Base-by-base conservation (phyloP, 2,797 vertebrate genomes). In the Odontamblyopus rebecca region DNA sequence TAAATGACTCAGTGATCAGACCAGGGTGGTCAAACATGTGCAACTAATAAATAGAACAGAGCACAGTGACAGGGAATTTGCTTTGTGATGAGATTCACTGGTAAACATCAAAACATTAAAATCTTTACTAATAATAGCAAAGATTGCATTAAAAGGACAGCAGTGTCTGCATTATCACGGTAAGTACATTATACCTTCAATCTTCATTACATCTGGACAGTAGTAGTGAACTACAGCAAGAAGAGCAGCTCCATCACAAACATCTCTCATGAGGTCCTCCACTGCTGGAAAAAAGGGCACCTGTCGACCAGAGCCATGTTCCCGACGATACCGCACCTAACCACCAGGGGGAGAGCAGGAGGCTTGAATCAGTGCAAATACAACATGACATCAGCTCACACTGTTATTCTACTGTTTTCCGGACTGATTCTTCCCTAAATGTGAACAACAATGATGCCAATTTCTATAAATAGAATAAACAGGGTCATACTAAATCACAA, bases 161-260 rank as follows among this genome's bases (percentile, higher is more conserved):
- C 26, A 13, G 44, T 15, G 13, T 61, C 27, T 61, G 15, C 27
- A 61, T 61, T 13, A 35, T 62, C 56, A 19, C 32, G 38, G 7
- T 18, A 18, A 19, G 18, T 2, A 35, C 5, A 94, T 93, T 32
- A n/a, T 95, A 98, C 98, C 98, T 41, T 99, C 97, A 73, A 98
- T 93, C 82, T 97, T 98, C 96, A 99, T 96, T 74, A 96, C 94
- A 77, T 98, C 96, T 0, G 98, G 95, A 87, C 97, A 98, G 83
- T 97, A 99, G 85, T 95, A 99, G 90, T 99, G 97, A 82, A 99
- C 95, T 61, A 97, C 94, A 0, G 96, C 93, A 54, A 99, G 91
- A 81, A 99, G 93, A 2, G 97, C 97, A n/a, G 95, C 95, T 44
- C 97, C 96, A 9, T 98, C 97, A 0, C 96, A 96, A 64, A 97